phyloP scores from a whole-genome alignment of 2,113 vertebrate genomes.

The Arvicanthis niloticus region DNA sequence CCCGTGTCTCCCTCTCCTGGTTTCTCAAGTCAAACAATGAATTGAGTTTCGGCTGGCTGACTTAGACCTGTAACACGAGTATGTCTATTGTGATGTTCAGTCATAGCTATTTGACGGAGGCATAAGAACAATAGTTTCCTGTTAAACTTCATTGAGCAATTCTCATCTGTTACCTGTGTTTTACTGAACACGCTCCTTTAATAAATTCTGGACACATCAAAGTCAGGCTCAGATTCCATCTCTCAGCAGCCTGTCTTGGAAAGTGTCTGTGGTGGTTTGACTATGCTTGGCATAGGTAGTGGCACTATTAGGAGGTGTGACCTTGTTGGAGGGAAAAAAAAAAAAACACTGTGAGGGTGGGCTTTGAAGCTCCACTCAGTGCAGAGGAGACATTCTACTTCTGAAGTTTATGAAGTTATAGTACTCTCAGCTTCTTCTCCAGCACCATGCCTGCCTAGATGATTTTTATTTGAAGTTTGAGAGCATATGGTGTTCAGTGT shows the following conservation, averaged over 20 bases:
- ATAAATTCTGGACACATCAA: background rate
- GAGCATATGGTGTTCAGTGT: background rate
- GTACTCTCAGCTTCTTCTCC: too few relatives aligned
- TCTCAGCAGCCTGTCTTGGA: background rate
- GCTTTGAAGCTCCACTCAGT: too few relatives aligned
- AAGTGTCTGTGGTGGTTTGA: too few relatives aligned
- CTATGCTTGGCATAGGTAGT: too few relatives aligned
- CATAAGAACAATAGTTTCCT: background rate
- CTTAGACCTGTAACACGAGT: background rate
- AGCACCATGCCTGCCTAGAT: too few relatives aligned
- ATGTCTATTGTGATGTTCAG: background rate
- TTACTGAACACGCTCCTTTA: background rate
- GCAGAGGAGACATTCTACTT: too few relatives aligned
- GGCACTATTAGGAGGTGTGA: too few relatives aligned
- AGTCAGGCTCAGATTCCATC: background rate
- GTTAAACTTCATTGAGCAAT: background rate
- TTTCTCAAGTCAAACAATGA: background rate
- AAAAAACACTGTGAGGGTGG: too few relatives aligned
- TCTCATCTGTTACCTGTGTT: background rate
- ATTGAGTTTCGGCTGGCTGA: background rate
- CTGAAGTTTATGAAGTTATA: too few relatives aligned
- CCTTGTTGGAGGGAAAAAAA: too few relatives aligned
- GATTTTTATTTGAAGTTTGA: constrained; percentile 23
- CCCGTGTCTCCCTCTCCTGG: too few relatives aligned
- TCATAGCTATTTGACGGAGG: background rate